Base-by-base conservation (phyloP, 2,888 invertebrate genomes). In the Scaptomyza reducta region DNA sequence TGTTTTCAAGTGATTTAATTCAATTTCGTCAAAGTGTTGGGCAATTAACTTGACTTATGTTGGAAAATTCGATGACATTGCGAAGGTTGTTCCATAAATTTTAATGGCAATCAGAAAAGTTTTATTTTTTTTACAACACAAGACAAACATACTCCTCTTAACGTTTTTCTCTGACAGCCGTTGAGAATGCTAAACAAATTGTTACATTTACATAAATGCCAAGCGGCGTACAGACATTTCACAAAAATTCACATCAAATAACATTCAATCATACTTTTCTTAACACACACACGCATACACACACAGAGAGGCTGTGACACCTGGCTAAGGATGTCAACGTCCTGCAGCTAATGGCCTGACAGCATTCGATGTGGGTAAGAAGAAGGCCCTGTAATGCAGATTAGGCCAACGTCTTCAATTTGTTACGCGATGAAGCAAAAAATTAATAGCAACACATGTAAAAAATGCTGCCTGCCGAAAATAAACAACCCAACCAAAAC, bases 391-490 rank as follows among this genome's bases (percentile, higher is more conserved):
- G 29, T 45, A 42, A 25, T 45, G 61, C 60, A 65, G 76, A 79
- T 77, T 79, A 73, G 55, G 59, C 67, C 62, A 54, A 50, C 38
- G 67, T 53, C 73, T 72, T 61, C 70, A 77, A 73, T 79, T 77
- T 67, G 73, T 44, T 53, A 61, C 64, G 62, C 61, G 61, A 49
- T 53, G 56, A 41, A 71, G 73, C 80, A 74, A 76, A 68, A 79
- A 85, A 87, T 87, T 82, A 87, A 87, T 82, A 87, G 83, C 79
- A 82, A 72, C 83, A 74, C 63, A 87, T 82, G 67, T 74, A 49
- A 54, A 75, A 47, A 66, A 57, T 63, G 41, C 25, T 31, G 53
- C 25, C 16, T 40, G 16, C 40, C 40, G 29, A 5, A 29, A 29
- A 9, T 16, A 7, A 14, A 14, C 38, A 38, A 3, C 5, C 10